Percentiles rank a stretch among this genome's conserved stretches.
Evolutionary conservation across 2,888 invertebrate species (phyloP).

Genomic region (Troglohyphantes excavatus): DNA sequence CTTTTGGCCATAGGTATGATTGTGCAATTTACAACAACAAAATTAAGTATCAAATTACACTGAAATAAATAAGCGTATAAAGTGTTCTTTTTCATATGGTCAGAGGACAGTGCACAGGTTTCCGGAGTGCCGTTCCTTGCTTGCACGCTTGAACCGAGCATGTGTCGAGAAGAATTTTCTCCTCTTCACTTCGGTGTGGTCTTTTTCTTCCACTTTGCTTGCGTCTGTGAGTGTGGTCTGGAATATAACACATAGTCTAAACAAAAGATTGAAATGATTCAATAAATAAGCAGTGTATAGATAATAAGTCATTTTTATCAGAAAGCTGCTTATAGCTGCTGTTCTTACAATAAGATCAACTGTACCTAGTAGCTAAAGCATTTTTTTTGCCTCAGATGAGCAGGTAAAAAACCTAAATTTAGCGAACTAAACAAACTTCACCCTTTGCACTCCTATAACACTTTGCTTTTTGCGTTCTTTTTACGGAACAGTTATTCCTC

Average conservation of each 20-base stretch:
- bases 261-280: slow-evolving; percentile 27
- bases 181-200: slow-evolving; percentile 24
- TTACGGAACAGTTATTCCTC: too few species aligned
- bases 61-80: slow-evolving; percentile 52
- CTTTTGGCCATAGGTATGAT: background rate
- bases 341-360: too few species aligned
- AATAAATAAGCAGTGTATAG: too few species aligned
- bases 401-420: too few species aligned
- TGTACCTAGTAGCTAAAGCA: too few species aligned
- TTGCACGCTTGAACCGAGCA: slow-evolving; percentile 41
- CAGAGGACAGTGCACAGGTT: slow-evolving; percentile 68
- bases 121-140: slow-evolving; percentile 58
- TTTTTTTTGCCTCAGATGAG: too few species aligned
- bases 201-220: slow-evolving; percentile 50
- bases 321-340: too few species aligned
- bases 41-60: slow-evolving; percentile 39
- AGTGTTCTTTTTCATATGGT: slow-evolving; percentile 1
- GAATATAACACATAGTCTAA: slow-evolving; percentile 50
- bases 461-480: too few species aligned
- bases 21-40: background rate
- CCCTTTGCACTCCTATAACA: too few species aligned
- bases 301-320: too few species aligned
- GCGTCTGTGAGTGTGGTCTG: slow-evolving; percentile 42
- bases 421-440: too few species aligned
- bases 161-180: slow-evolving; percentile 35